These are phyloP conservation scores for Centropristis striata DNA, from an alignment of 2,113 vertebrate genomes.

Conservation along the genomic window DNA sequence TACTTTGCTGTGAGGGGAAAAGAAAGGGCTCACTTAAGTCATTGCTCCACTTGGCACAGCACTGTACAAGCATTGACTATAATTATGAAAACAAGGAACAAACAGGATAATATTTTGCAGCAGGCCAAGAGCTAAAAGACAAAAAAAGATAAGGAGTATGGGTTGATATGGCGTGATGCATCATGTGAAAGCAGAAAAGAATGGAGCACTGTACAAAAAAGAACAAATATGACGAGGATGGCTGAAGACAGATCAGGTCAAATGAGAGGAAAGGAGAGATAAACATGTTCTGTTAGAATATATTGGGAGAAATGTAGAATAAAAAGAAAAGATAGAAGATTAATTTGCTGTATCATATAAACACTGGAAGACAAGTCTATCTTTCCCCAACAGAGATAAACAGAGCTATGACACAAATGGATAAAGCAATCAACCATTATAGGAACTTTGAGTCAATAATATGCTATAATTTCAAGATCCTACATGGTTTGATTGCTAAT, in stretches of 20 bases:
- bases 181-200: slow-evolving; percentile 48
- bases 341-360: background rate
- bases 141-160: slow-evolving; percentile 1
- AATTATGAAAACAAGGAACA: slow-evolving; percentile 54
- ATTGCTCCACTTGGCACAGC: slow-evolving; percentile 16
- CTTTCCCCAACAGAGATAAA: background rate
- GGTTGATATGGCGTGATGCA: slow-evolving; percentile 29
- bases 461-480: slow-evolving; percentile 5
- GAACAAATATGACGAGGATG: background rate
- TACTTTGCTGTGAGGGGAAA: slow-evolving; percentile 41
- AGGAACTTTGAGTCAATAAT: background rate
- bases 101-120: slow-evolving; percentile 30
- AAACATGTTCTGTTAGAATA: background rate
- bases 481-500: slow-evolving; percentile 1
- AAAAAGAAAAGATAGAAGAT: background rate
- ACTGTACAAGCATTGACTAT: slow-evolving; percentile 22
- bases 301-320: background rate
- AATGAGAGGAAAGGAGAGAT: background rate
- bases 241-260: background rate
- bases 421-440: background rate
- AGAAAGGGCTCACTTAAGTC: slow-evolving; percentile 16
- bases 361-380: background rate
- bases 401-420: background rate
- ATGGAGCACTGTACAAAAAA: background rate
- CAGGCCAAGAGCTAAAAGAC: slow-evolving; percentile 6